These are phyloP conservation scores for Macropodus opercularis DNA, from an alignment of 2,797 vertebrate genomes.

Conservation along the genomic window DNA sequence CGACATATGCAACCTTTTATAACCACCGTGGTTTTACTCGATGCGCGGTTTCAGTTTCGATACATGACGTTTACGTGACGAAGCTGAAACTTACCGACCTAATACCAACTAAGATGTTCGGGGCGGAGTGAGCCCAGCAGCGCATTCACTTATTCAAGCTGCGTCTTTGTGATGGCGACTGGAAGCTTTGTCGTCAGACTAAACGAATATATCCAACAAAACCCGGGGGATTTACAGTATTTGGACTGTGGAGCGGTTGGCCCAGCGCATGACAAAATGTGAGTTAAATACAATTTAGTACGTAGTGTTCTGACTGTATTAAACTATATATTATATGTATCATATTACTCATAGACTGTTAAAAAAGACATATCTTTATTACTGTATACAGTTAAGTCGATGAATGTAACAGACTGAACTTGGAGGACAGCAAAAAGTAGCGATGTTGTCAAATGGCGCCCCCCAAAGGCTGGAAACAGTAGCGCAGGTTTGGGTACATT, in stretches of 20 bases:
- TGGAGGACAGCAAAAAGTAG: no score
- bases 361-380: no score
- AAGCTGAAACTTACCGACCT: conserved; percentile 35
- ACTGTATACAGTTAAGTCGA: no score
- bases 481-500: background rate
- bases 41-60: conserved; percentile 20
- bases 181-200: conserved; percentile 49
- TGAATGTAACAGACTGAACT: no score
- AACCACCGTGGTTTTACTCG: no score
- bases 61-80: background rate
- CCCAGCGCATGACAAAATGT: conserved; percentile 61
- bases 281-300: no score
- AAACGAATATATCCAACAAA: conserved; percentile 40
- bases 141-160: background rate
- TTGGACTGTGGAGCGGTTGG: conserved; percentile 32
- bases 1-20: no score
- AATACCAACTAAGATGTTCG: background rate
- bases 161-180: conserved; percentile 39
- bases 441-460: no score
- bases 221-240: accelerated
- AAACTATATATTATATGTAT: no score
- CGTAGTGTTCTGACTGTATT: no score
- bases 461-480: background rate
- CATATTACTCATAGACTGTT: no score
- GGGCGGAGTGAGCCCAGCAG: background rate